These are phyloP conservation scores for Drosophila grimshawi DNA, from an alignment of 1,140 invertebrate genomes.

Conservation along the genomic window DNA sequence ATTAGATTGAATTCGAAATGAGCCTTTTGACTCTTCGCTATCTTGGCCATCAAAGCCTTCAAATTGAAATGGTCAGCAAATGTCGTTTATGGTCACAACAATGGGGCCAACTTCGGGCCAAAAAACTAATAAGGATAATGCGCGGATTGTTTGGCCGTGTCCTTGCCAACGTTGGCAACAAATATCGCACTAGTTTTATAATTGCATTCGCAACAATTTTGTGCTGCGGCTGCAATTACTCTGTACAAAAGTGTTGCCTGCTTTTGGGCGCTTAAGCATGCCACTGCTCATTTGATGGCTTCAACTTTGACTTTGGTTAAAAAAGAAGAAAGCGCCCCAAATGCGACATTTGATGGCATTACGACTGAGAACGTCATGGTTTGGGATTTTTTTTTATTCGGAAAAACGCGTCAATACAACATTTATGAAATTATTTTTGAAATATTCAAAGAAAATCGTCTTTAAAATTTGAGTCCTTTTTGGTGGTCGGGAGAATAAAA, in stretches of 20 bases:
- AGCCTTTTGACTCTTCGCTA: conserved; percentile 40
- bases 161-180: conserved; percentile 18
- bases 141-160: conserved; percentile 27
- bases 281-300: not conserved
- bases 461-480: no score
- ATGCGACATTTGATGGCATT: conserved; percentile 20
- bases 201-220: conserved; percentile 75
- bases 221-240: conserved; percentile 58
- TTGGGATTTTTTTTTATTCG: not conserved
- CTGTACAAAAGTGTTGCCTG: conserved; percentile 45
- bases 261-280: conserved; percentile 4
- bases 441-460: no score
- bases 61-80: conserved; percentile 69
- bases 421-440: no score
- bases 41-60: not conserved
- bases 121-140: conserved; percentile 70
- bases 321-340: conserved; percentile 8
- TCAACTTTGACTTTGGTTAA: conserved; percentile 27
- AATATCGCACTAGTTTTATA: conserved; percentile 43
- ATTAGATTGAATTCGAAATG: conserved; percentile 79
- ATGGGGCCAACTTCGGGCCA: conserved; percentile 16
- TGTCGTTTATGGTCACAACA: conserved; percentile 50
- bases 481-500: no score
- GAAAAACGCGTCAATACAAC: no score
- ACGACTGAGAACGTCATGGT: not conserved